Evolutionary conservation across 2,888 invertebrate species (phyloP).

Genomic region (Tortrix viridana): DNA sequence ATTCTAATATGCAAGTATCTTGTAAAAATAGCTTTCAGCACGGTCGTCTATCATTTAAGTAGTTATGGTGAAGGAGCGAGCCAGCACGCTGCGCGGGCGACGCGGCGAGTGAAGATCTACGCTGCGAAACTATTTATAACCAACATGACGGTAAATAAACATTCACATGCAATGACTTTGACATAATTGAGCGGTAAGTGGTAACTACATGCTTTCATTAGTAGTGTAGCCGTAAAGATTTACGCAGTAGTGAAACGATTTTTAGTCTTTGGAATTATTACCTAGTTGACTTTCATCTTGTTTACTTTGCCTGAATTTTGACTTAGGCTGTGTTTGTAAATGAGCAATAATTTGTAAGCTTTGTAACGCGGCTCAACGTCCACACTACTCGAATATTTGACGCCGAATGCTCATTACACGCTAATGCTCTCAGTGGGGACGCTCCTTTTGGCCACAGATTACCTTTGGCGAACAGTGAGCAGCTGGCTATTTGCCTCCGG

Average conservation of each 20-base stretch:
- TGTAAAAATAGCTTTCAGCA: slow-evolving; percentile 27
- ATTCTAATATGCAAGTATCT: slow-evolving; percentile 18
- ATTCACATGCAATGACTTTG: slow-evolving; percentile 25
- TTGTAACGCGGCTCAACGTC: too few relatives aligned
- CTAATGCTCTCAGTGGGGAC: too few relatives aligned
- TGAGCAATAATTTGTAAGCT: too few relatives aligned
- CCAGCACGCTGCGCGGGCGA: slow-evolving; percentile 5
- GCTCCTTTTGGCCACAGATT: too few relatives aligned
- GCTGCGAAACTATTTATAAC: slow-evolving; percentile 29
- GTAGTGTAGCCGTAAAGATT: slow-evolving; percentile 6
- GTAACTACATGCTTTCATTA: background rate
- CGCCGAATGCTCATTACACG: too few relatives aligned
- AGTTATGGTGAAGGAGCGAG: slow-evolving; percentile 4
- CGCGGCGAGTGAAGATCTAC: slow-evolving; percentile 14
- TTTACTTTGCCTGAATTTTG: background rate
- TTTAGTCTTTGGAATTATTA: background rate
- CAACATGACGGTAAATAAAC: slow-evolving; percentile 24
- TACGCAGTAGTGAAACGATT: background rate
- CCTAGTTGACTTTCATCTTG: too few relatives aligned
- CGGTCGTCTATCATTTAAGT: slow-evolving; percentile 19
- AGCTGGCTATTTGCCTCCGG: too few relatives aligned
- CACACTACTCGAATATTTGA: too few relatives aligned
- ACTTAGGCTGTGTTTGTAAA: too few relatives aligned
- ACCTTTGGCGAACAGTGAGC: too few relatives aligned
- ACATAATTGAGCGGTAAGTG: slow-evolving; percentile 11